Evolutionary conservation across 1,140 invertebrate species (phyloP).

Genomic region (Lepidurus apus): DNA sequence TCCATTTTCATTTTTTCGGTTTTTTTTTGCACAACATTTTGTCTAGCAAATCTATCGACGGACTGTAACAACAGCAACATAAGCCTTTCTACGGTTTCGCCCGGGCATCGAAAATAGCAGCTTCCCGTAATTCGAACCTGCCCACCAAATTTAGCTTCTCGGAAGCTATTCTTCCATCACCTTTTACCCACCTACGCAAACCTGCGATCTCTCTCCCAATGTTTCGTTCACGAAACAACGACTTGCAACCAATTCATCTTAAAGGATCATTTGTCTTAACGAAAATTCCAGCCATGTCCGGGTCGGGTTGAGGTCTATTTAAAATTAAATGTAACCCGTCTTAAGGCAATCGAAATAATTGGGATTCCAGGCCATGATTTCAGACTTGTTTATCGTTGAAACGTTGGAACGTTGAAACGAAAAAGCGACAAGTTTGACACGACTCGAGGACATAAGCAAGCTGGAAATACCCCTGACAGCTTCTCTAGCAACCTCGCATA

Average conservation of each 20-base stretch:
- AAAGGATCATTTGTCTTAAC: too few species aligned
- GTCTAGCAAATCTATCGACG: slow-evolving; percentile 8
- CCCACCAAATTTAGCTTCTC: slow-evolving; percentile 7
- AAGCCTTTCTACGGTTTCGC: not conserved
- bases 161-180: slow-evolving; percentile 18
- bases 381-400: too few species aligned
- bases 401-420: too few species aligned
- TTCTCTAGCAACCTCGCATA: not conserved
- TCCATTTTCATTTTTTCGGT: not conserved
- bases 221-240: too few species aligned
- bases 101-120: slow-evolving; percentile 12
- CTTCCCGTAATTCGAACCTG: slow-evolving; percentile 21
- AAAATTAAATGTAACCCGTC: too few species aligned
- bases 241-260: too few species aligned
- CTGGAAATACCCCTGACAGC: not conserved
- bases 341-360: too few species aligned
- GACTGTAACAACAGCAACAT: not conserved
- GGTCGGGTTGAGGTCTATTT: too few species aligned
- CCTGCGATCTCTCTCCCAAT: not conserved
- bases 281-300: too few species aligned
- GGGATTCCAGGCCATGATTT: too few species aligned
- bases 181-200: slow-evolving; percentile 8
- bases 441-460: not conserved
- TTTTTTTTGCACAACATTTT: not conserved
- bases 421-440: too few species aligned